phyloP scores from a whole-genome alignment of 2,113 vertebrate species.

The Picathartes gymnocephalus region DNA sequence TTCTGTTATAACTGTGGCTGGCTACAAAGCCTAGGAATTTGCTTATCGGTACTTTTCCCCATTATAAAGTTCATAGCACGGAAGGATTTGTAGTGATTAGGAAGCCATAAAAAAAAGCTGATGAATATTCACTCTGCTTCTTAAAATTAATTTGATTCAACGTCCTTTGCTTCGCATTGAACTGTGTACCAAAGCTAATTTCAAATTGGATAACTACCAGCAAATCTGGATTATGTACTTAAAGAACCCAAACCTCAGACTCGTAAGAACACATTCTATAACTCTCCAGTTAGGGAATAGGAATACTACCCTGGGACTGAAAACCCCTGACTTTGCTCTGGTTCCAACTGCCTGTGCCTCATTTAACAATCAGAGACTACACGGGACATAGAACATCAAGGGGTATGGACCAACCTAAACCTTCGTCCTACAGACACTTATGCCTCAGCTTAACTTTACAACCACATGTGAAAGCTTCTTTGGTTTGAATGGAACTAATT shows the following conservation, averaged over 20 bases:
- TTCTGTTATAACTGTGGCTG: not conserved
- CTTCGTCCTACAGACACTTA: not conserved
- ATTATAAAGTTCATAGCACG: not conserved
- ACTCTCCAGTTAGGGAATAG: not conserved
- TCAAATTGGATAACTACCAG: not conserved
- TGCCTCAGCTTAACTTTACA: conserved; percentile 16
- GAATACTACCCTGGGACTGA: not conserved
- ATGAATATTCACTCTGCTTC: not conserved
- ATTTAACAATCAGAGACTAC: not conserved
- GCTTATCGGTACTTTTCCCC: not conserved
- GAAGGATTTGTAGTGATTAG: not conserved
- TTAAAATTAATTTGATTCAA: not conserved
- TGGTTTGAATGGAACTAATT: conserved; percentile 31
- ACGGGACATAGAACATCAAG: not conserved
- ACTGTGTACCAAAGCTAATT: not conserved
- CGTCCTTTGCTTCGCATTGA: not conserved
- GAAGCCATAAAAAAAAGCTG: not conserved
- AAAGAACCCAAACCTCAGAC: not conserved
- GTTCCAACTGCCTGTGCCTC: not conserved
- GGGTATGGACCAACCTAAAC: conserved; percentile 5
- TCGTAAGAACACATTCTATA: rapidly evolving
- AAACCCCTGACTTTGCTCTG: not conserved
- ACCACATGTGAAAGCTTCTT: not conserved
- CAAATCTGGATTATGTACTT: not conserved
- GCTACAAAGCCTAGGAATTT: not conserved